Conservation (phyloP, 2,888 invertebrate species). For the Graphium colonna region DNA sequence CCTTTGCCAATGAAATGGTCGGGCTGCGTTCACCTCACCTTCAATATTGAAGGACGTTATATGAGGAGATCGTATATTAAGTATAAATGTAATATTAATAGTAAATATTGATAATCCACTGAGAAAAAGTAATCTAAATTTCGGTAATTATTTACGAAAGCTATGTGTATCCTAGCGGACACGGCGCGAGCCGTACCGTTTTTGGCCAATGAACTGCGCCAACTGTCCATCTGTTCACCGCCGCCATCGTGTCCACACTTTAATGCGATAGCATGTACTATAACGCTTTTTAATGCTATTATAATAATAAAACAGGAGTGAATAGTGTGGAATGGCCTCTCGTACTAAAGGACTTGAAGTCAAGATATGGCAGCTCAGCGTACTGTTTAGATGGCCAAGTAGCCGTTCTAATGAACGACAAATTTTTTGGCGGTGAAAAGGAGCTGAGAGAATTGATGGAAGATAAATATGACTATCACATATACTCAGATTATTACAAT, state of each 20-base stretch:
- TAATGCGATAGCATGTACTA: not conserved
- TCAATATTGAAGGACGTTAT: too few species aligned
- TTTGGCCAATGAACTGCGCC: too few species aligned
- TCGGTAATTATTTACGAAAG: too few species aligned
- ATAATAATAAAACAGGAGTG: constrained; percentile 40
- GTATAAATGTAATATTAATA: too few species aligned
- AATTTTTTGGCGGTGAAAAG: constrained; percentile 74
- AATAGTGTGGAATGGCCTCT: constrained; percentile 63
- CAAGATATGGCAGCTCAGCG: constrained; percentile 61
- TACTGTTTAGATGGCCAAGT: constrained; percentile 68
- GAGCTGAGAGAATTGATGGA: constrained; percentile 67
- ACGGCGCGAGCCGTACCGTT: not conserved
- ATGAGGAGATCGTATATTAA: too few species aligned
- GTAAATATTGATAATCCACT: too few species aligned
- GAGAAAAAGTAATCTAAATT: not conserved
- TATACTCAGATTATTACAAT: constrained; percentile 65
- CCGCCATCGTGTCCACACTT: too few species aligned
- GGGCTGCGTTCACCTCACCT: too few species aligned
- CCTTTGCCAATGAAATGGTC: not conserved
- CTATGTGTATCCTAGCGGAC: too few species aligned
- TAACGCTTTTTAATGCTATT: not conserved
- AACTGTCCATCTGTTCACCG: too few species aligned
- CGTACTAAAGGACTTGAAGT: constrained; percentile 53
- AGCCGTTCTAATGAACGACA: constrained; percentile 69
- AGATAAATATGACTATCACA: constrained; percentile 61